Conservation (phyloP, 2,888 invertebrate genomes). For the Hermaeophaga mercurialis region DNA sequence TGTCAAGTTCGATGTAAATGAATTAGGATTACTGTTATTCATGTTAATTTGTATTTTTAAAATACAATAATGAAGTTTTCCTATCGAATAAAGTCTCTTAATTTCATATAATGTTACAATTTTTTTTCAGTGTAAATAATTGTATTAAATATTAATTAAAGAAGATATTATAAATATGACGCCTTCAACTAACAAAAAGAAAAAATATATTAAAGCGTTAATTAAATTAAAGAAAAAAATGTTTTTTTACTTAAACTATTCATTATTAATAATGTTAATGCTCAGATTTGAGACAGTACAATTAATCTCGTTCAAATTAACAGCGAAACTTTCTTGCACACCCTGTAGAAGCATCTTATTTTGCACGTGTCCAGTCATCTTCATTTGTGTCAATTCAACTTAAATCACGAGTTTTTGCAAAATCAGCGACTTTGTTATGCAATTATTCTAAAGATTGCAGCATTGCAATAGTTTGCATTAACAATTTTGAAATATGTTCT, state of each 20-base stretch:
- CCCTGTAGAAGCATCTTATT: conserved; percentile 77
- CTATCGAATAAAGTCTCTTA: too few species aligned
- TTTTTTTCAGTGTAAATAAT: conserved; percentile 2
- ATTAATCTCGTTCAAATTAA: conserved; percentile 78
- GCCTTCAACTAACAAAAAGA: neutral
- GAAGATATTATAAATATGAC: conserved; percentile 6
- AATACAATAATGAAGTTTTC: too few species aligned
- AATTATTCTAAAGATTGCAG: conserved; percentile 85
- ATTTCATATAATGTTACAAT: too few species aligned
- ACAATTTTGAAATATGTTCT: conserved; percentile 77
- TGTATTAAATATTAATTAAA: conserved; percentile 2
- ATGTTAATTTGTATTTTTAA: too few species aligned
- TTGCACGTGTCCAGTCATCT: conserved; percentile 73
- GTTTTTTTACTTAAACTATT: too few species aligned
- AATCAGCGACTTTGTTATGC: conserved; percentile 90
- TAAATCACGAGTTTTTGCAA: conserved; percentile 83
- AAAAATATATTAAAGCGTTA: neutral
- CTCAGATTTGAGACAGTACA: conserved; percentile 78
- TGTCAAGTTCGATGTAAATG: too few species aligned
- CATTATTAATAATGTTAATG: conserved; percentile 66
- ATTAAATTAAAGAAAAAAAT: too few species aligned
- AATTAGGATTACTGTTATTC: too few species aligned
- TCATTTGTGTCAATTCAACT: conserved; percentile 76
- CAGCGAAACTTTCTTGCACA: conserved; percentile 80
- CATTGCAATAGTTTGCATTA: conserved; percentile 81